Percentiles rank a stretch among this genome's conserved stretches.
Conservation (phyloP, 2,888 invertebrate genomes). For the Apamea crenata region DNA sequence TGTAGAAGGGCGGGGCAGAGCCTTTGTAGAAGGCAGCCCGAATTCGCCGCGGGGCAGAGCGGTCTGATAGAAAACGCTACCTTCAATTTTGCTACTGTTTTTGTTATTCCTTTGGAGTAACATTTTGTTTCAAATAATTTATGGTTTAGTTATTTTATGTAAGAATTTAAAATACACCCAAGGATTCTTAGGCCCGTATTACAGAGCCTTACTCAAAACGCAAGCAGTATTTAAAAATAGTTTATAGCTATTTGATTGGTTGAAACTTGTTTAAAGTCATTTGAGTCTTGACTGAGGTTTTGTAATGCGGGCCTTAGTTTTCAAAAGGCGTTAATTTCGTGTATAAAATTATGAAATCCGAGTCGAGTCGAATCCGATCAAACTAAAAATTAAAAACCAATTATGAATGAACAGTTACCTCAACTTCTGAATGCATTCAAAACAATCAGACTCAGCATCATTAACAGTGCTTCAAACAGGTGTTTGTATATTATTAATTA, state of each 20-base stretch:
- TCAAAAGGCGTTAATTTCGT: background rate
- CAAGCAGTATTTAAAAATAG: background rate
- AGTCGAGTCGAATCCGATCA: background rate
- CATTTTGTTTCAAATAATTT: conserved; percentile 2
- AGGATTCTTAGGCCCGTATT: background rate
- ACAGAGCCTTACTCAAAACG: background rate
- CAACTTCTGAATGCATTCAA: conserved; percentile 22
- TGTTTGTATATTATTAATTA: conserved; percentile 69
- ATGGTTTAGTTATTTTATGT: background rate
- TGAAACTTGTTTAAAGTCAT: background rate
- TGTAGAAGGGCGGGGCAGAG: background rate
- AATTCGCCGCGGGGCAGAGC: conserved; percentile 30
- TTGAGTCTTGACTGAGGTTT: background rate
- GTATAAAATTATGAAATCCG: no score
- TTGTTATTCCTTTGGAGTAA: background rate
- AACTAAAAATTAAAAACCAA: conserved; percentile 32
- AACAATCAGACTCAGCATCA: conserved; percentile 49
- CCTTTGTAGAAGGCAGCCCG: background rate
- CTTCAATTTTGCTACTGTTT: conserved; percentile 33
- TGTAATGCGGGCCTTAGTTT: background rate
- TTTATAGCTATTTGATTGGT: background rate
- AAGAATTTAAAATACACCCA: background rate
- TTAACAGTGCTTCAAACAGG: conserved; percentile 65
- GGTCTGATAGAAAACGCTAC: conserved; percentile 10
- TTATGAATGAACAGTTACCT: conserved; percentile 29